phyloP scores from a whole-genome alignment of 2,797 vertebrate species.

The Sebastes matsubarae region DNA sequence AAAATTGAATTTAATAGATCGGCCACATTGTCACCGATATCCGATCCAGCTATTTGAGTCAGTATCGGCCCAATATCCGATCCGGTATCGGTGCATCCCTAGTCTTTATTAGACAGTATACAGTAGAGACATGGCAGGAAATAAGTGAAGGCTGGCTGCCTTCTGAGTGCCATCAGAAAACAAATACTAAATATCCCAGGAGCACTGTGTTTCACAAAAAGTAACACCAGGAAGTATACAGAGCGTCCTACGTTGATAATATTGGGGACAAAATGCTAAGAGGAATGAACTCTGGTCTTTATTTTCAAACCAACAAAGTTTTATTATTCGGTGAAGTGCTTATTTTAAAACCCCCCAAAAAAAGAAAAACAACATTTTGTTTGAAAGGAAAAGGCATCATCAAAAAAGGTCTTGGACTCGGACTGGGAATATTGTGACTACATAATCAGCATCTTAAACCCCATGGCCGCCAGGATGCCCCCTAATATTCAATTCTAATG shows the following conservation, averaged over 20 bases:
- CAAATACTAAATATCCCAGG: constrained; percentile 63
- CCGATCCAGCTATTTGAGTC: no score
- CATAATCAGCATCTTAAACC: background rate
- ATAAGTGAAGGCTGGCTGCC: constrained; percentile 38
- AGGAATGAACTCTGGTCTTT: constrained; percentile 76
- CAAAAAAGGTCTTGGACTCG: background rate
- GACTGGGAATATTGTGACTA: background rate
- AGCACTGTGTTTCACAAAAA: constrained; percentile 69
- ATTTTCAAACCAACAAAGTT: constrained; percentile 73
- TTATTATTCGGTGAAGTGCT: constrained; percentile 81
- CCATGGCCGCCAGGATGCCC: background rate
- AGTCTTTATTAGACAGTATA: background rate
- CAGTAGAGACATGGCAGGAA: no score
- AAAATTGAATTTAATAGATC: no score
- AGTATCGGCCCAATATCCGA: no score
- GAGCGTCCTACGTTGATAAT: constrained; percentile 40
- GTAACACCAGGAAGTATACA: constrained; percentile 54
- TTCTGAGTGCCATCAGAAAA: constrained; percentile 67
- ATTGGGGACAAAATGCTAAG: constrained; percentile 65
- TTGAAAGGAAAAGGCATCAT: background rate
- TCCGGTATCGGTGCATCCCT: no score
- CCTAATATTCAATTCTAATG: background rate
- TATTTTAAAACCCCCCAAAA: constrained; percentile 80
- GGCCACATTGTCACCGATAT: no score
- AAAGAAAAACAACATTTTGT: constrained; percentile 40